Evolutionary conservation across 2,888 invertebrate species (phyloP).

Genomic region (Chalcosyrphus nemorum): DNA sequence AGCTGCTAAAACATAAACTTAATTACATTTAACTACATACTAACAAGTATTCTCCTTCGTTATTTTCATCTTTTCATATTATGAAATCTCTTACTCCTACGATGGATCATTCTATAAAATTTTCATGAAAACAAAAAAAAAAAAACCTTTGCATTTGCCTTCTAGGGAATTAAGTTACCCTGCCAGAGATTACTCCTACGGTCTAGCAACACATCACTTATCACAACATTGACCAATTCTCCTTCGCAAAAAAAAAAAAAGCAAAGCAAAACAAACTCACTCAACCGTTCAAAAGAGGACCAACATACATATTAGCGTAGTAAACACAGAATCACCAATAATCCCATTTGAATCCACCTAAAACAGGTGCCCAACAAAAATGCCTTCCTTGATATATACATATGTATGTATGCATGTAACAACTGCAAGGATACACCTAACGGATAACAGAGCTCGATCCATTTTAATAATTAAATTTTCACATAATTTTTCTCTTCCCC

Average conservation of each 20-base stretch:
- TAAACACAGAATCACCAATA: conserved; percentile 49
- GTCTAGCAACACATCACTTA: conserved; percentile 22
- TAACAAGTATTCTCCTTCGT: no score
- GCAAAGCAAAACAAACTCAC: background rate
- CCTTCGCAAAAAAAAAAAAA: background rate
- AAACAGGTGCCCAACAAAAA: background rate
- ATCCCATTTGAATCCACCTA: conserved; percentile 17
- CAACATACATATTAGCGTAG: conserved; percentile 37
- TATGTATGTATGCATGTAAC: no score
- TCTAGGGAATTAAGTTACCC: conserved; percentile 17
- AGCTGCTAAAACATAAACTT: no score
- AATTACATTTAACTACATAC: no score
- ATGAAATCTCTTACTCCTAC: no score
- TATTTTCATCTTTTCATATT: no score
- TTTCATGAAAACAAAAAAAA: conserved; percentile 6
- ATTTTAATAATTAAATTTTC: conserved; percentile 67
- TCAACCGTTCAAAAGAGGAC: background rate
- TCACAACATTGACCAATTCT: conserved; percentile 30
- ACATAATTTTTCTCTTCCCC: conserved; percentile 24
- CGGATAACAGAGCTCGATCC: conserved; percentile 37
- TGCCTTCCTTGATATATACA: background rate
- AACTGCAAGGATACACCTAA: conserved; percentile 2
- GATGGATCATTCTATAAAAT: conserved; percentile 1
- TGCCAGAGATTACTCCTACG: conserved; percentile 25
- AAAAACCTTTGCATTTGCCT: conserved; percentile 1